Conservation (phyloP, 2,113 vertebrate species). For the Columba janthina region DNA sequence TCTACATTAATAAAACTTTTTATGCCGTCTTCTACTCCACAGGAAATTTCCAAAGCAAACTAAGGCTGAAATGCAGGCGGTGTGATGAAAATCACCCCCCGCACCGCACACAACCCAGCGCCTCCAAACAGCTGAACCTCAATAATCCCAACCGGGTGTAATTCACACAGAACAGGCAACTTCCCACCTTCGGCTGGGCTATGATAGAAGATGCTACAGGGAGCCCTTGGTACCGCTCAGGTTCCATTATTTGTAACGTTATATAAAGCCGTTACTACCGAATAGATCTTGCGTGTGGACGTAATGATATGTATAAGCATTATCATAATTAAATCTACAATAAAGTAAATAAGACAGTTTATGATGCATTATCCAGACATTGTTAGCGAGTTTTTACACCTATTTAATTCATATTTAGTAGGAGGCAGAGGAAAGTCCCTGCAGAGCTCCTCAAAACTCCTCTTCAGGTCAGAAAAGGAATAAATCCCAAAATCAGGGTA, state of each 20-base stretch:
- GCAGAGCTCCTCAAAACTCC: background rate
- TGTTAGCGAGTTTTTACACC: background rate
- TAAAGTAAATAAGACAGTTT: background rate
- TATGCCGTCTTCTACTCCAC: background rate
- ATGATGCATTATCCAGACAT: background rate
- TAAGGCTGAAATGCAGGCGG: rapidly evolving
- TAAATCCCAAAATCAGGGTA: background rate
- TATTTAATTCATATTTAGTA: background rate
- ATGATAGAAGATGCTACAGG: background rate
- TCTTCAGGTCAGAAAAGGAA: background rate
- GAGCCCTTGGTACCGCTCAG: background rate
- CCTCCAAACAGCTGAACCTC: background rate
- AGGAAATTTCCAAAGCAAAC: background rate
- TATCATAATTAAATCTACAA: background rate
- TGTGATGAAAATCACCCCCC: background rate
- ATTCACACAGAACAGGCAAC: rapidly evolving
- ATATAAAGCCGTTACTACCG: background rate
- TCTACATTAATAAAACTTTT: background rate
- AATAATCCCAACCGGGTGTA: rapidly evolving
- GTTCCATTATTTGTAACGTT: background rate
- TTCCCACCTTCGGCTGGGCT: background rate
- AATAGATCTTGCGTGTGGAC: rapidly evolving
- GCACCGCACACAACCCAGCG: background rate
- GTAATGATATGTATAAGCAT: background rate
- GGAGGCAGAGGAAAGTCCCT: background rate